Percentiles rank a stretch among this genome's conserved stretches.
These are phyloP conservation scores for Periplaneta americana DNA, from an alignment of 1,140 invertebrate species.

Conservation along the genomic window DNA sequence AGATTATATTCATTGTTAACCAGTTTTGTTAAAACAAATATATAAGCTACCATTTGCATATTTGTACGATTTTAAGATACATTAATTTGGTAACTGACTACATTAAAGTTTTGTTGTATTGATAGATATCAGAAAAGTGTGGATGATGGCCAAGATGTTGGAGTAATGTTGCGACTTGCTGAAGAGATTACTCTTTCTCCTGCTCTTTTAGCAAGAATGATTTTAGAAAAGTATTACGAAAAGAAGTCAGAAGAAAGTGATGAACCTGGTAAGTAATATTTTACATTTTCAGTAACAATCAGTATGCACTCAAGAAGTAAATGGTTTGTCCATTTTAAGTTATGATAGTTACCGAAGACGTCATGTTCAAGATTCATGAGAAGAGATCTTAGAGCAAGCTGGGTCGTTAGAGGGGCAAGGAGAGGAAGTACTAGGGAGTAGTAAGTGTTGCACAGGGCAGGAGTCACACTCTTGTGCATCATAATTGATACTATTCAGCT, in stretches of 20 bases:
- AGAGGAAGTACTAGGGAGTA: not conserved
- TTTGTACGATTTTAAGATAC: too few species aligned
- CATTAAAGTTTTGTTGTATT: too few species aligned
- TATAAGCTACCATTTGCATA: too few species aligned
- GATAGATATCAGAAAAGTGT: slow-evolving; percentile 27
- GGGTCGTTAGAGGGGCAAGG: too few species aligned
- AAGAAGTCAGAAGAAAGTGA: not conserved
- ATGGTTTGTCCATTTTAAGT: not conserved
- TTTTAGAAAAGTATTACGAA: slow-evolving; percentile 54
- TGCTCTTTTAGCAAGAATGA: slow-evolving; percentile 54
- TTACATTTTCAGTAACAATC: not conserved
- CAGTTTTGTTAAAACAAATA: too few species aligned
- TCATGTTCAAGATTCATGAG: too few species aligned
- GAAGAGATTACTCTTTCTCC: slow-evolving; percentile 50
- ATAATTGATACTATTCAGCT: too few species aligned
- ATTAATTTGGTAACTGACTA: too few species aligned
- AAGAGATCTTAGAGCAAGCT: too few species aligned
- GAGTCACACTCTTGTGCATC: too few species aligned
- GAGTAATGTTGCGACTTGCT: slow-evolving; percentile 52
- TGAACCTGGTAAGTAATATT: not conserved
- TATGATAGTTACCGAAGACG: not conserved
- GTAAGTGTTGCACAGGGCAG: too few species aligned
- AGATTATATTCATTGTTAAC: too few species aligned
- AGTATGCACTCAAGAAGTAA: not conserved
- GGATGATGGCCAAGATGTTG: slow-evolving; percentile 33